Base-by-base conservation (phyloP, 2,113 vertebrate species). In the Eidolon helvum region DNA sequence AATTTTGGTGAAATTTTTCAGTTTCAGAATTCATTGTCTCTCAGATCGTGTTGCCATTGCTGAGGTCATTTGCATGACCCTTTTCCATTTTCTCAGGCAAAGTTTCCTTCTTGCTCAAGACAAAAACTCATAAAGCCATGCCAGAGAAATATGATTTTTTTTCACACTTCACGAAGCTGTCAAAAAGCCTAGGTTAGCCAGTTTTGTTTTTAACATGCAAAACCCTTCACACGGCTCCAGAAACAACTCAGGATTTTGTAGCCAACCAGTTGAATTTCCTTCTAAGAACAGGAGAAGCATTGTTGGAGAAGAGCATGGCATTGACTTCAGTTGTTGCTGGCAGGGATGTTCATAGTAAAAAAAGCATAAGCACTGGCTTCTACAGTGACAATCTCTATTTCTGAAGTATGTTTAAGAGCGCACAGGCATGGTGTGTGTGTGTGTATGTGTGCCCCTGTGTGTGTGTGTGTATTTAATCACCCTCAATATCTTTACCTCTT, bases 111-210 rank as follows among this genome's bases (percentile, higher is more conserved):
- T 95, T 0, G 1, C 66, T 91, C 87, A 91, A 88, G 92, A 96
- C 28, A 87, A 98, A 98, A 98, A 84, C 77, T 97, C 97, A 97
- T 98, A 97, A 97, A 98, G 98, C 69, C 72, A n/a, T 9, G 68
- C 91, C 90, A 92, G 96, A 94, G 80, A 98, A 96, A 98, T 96
- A 97, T 90, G 96, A 98, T 92, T 97, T 96, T 98, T 96, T 95
- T 98, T 90, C 95, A 92, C 0, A 0, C 38, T 98, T 97, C 96
- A 87, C 91, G 97, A 88, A 97, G 92, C 96, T 97, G 96, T 97
- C 91, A 96, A 95, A 97, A 92, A 97, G 72, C 19, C 35, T 97
- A 63, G 80, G 96, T 97, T 98, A 4, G 96, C 96, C 50, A 98
- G 91, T 92, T 97, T 93, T 96, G 85, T 78, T 91, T 91, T 92